Evolutionary conservation across 2,888 invertebrate species (phyloP).

Genomic region (Cheilosia urbana): DNA sequence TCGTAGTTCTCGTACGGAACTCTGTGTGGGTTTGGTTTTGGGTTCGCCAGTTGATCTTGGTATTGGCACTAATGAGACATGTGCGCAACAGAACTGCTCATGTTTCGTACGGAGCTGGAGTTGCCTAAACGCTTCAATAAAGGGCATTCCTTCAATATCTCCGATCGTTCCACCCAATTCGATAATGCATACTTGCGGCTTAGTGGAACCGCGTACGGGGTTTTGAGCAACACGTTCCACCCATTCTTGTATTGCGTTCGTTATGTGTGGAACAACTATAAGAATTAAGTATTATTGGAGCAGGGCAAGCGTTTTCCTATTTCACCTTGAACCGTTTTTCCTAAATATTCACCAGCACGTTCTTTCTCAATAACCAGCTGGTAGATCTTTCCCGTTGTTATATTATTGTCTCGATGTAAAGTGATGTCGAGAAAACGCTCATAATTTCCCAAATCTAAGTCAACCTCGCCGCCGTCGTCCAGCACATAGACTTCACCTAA

Average conservation of each 20-base stretch:
- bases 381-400: conserved; percentile 99
- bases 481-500: conserved; percentile 97
- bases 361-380: conserved; percentile 90
- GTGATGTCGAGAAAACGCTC: conserved; percentile 98
- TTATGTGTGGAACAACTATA: conserved; percentile 98
- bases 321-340: no score
- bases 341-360: no score
- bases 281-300: conserved; percentile 85
- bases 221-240: conserved; percentile 95
- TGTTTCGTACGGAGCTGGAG: conserved; percentile 96
- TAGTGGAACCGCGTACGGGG: conserved; percentile 90
- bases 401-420: conserved; percentile 97
- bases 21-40: conserved; percentile 99
- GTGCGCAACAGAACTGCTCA: conserved; percentile 98
- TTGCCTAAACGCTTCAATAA: conserved; percentile 98
- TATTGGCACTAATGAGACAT: conserved; percentile 98
- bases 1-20: conserved; percentile 96
- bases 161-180: conserved; percentile 99
- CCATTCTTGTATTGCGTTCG: conserved; percentile 99
- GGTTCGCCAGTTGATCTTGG: conserved; percentile 96
- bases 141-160: conserved; percentile 99
- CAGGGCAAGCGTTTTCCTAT: no score
- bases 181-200: conserved; percentile 92
- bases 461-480: conserved; percentile 99
- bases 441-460: conserved; percentile 99